A percentile compares a stretch with the other conserved stretches of the same genome.
Evolutionary conservation across 2,797 vertebrate species (phyloP).

Genomic region (Mallotus villosus): DNA sequence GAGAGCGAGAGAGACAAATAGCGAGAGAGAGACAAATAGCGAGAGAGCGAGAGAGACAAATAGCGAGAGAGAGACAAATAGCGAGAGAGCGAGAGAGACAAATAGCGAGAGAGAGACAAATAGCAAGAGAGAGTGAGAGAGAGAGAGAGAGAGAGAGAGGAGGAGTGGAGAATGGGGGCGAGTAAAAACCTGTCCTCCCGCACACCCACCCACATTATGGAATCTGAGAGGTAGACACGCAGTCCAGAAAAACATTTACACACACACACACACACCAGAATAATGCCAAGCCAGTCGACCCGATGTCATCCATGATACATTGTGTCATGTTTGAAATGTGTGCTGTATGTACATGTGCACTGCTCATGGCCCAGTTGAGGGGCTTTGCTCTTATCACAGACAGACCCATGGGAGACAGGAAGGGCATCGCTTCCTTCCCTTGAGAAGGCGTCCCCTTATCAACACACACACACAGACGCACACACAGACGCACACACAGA

Average conservation of each 20-base stretch:
- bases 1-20: too few relatives aligned
- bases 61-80: too few relatives aligned
- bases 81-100: too few relatives aligned
- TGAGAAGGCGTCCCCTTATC: constrained; percentile 31
- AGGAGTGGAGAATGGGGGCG: constrained; percentile 3
- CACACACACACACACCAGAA: constrained; percentile 4
- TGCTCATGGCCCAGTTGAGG: neutral
- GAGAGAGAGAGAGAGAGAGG: too few relatives aligned
- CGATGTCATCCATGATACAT: too few relatives aligned
- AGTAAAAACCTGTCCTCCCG: constrained; percentile 39
- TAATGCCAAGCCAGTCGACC: too few relatives aligned
- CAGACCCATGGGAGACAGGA: constrained; percentile 41
- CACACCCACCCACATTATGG: constrained; percentile 35
- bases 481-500: constrained; percentile 10
- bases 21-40: too few relatives aligned
- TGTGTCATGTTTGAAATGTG: too few relatives aligned
- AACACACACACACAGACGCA: constrained; percentile 11
- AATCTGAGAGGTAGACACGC: constrained; percentile 33
- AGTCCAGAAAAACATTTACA: constrained; percentile 12
- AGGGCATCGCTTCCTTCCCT: constrained; percentile 31
- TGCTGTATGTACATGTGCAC: too few relatives aligned
- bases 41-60: too few relatives aligned
- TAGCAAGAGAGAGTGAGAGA: too few relatives aligned
- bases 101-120: too few relatives aligned
- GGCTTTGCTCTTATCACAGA: constrained; percentile 32